Conservation (phyloP, 2,888 invertebrate genomes). For the Petrophora chlorosata region DNA sequence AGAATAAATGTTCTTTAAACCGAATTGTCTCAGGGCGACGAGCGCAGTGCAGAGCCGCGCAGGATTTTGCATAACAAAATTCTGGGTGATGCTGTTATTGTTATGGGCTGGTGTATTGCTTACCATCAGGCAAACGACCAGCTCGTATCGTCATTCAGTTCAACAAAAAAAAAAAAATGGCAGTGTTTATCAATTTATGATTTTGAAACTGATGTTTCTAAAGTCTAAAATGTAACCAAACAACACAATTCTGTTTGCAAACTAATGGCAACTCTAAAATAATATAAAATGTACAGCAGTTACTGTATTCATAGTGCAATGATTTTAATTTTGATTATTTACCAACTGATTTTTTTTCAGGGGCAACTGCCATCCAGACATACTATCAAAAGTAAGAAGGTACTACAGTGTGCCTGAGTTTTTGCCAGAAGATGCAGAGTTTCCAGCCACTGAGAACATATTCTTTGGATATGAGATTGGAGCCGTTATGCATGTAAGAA, state of each 20-base stretch:
- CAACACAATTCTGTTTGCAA: not conserved
- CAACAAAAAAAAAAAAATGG: too few species aligned
- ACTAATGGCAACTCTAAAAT: not conserved
- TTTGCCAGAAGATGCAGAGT: conserved; percentile 94
- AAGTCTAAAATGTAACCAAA: too few species aligned
- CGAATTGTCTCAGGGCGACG: too few species aligned
- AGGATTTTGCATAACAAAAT: too few species aligned
- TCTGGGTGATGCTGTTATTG: too few species aligned
- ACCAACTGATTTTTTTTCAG: conserved; percentile 54
- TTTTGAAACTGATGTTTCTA: too few species aligned
- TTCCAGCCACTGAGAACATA: conserved; percentile 94
- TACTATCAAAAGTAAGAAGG: conserved; percentile 88
- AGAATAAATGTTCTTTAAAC: too few species aligned
- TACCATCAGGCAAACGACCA: too few species aligned
- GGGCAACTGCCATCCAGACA: conserved; percentile 94
- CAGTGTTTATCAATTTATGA: too few species aligned
- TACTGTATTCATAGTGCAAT: not conserved
- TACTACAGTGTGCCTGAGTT: conserved; percentile 93
- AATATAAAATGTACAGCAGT: not conserved
- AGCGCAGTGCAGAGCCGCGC: too few species aligned
- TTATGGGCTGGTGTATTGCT: too few species aligned
- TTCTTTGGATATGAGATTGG: conserved; percentile 96
- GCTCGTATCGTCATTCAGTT: too few species aligned
- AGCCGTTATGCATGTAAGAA: conserved; percentile 93
- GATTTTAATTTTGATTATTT: not conserved